Percentiles rank a stretch among this genome's conserved stretches.
phyloP scores from a whole-genome alignment of 35 echinoderm and acorn worm species.

The Heliocidaris tuberculata region DNA sequence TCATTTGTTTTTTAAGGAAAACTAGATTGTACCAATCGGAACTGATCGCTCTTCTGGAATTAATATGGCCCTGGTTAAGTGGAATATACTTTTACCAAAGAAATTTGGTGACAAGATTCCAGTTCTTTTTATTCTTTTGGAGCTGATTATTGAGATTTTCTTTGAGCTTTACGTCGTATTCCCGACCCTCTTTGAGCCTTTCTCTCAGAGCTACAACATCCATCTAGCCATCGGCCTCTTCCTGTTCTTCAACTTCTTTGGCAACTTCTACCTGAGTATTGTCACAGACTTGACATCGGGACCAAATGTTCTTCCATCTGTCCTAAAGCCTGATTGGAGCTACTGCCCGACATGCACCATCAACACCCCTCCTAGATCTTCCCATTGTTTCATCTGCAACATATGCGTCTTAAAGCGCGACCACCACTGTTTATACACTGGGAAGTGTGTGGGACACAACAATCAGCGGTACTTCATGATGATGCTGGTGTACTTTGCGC shows the following conservation, averaged over 20 bases:
- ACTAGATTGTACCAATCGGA: neutral
- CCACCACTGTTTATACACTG: slow-evolving; percentile 92
- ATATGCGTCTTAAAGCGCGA: slow-evolving; percentile 82
- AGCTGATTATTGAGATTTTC: slow-evolving; percentile 56
- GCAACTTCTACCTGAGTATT: slow-evolving; percentile 83
- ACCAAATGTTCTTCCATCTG: slow-evolving; percentile 66
- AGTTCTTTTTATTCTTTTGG: slow-evolving; percentile 50
- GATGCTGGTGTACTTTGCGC: slow-evolving; percentile 65
- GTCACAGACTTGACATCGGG: slow-evolving; percentile 72
- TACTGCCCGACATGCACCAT: slow-evolving; percentile 77
- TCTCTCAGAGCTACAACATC: slow-evolving; percentile 49
- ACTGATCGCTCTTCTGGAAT: neutral
- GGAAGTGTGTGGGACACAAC: slow-evolving; percentile 84
- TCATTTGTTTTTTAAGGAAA: neutral
- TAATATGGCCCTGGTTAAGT: neutral
- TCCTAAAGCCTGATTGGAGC: slow-evolving; percentile 77
- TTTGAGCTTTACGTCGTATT: slow-evolving; percentile 87
- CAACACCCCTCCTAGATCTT: slow-evolving; percentile 85
- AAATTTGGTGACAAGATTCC: slow-evolving; percentile 55
- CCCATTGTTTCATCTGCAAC: slow-evolving; percentile 77
- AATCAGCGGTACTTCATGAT: slow-evolving; percentile 92
- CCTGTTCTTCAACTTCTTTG: slow-evolving; percentile 72
- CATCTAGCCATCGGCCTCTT: slow-evolving; percentile 73
- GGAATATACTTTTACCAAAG: slow-evolving; percentile 64
- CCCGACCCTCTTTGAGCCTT: slow-evolving; percentile 58